phyloP scores from a whole-genome alignment of 2,113 vertebrate species.

The Nicator chloris region DNA sequence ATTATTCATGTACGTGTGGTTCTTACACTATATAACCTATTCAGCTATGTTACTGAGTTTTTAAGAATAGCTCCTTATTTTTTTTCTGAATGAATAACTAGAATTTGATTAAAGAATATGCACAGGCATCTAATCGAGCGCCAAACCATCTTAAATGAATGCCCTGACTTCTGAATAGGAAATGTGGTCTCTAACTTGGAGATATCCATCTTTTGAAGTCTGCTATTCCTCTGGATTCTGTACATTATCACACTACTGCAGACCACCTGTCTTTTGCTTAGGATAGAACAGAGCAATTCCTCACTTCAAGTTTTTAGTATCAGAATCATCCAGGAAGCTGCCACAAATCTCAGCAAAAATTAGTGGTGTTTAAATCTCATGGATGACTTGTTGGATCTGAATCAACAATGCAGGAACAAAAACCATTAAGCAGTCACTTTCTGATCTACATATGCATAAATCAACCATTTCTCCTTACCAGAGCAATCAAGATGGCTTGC shows the following conservation, averaged over 20 bases:
- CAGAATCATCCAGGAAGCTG: not conserved
- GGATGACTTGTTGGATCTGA: not conserved
- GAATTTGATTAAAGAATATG: not conserved
- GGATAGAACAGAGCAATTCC: not conserved
- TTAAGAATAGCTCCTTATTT: not conserved
- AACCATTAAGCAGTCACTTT: not conserved
- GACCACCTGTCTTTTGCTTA: not conserved
- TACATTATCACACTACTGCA: not conserved
- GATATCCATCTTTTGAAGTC: not conserved
- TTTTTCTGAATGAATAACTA: not conserved
- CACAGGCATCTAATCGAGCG: rapidly evolving
- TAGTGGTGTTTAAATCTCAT: not conserved
- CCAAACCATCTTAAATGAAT: not conserved
- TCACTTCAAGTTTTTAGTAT: not conserved
- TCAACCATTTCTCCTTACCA: not conserved
- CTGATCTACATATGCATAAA: not conserved
- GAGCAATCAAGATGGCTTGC: not conserved
- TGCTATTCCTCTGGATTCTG: not conserved
- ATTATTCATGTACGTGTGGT: not conserved
- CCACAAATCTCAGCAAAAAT: not conserved
- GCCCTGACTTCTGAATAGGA: not conserved
- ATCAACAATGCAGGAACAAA: not conserved
- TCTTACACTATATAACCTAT: not conserved
- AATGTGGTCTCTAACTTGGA: not conserved
- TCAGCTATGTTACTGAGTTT: not conserved